Conservation (phyloP, 64 coral and sea anemone genomes). For the Hydrozoanthus tunicans region DNA sequence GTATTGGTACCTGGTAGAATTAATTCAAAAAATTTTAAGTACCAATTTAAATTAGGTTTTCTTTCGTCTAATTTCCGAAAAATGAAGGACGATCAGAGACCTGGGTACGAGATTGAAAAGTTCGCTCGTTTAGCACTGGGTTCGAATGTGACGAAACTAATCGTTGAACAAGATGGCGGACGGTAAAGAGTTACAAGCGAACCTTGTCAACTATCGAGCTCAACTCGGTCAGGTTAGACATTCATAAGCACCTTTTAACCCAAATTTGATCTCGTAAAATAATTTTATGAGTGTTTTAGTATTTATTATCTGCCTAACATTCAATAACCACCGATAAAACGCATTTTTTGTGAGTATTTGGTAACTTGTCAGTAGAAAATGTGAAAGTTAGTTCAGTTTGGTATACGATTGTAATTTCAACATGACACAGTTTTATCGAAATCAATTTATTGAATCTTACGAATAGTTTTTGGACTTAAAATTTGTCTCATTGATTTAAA, state of each 20-base stretch:
- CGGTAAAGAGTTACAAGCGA: conserved; percentile 35
- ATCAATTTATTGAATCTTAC: no score
- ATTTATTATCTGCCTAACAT: not conserved
- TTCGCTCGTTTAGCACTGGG: conserved; percentile 3
- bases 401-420: no score
- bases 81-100: no score
- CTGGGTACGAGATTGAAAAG: not conserved
- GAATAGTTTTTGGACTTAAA: no score
- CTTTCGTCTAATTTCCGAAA: no score
- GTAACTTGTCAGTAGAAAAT: not conserved
- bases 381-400: not conserved
- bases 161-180: conserved; percentile 47
- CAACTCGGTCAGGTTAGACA: conserved; percentile 49
- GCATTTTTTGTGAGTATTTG: not conserved
- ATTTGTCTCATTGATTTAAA: no score
- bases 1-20: no score
- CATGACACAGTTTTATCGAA: no score
- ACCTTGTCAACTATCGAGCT: conserved; percentile 49
- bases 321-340: not conserved
- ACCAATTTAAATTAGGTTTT: no score
- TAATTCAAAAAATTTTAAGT: no score
- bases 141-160: not conserved
- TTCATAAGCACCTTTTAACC: not conserved
- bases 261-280: not conserved
- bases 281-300: not conserved